These are phyloP conservation scores for Onychomys torridus DNA, from an alignment of 2,797 vertebrate species.

Conservation along the genomic window DNA sequence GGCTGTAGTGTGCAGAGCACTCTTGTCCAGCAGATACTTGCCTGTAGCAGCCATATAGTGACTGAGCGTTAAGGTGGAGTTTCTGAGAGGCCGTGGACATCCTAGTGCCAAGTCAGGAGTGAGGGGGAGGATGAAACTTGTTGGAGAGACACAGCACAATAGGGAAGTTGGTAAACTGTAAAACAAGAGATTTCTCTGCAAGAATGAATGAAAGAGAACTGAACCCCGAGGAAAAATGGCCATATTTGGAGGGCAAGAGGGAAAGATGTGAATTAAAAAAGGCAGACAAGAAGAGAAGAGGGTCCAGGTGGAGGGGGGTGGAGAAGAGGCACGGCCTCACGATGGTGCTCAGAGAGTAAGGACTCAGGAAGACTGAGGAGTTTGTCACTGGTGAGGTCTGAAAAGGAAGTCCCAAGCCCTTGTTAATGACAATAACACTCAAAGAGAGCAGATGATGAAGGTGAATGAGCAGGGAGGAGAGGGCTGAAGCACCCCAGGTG, in stretches of 20 bases:
- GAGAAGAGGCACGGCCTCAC: not conserved
- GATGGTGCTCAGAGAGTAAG: fast-evolving
- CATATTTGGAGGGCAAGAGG: not conserved
- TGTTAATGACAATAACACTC: not conserved
- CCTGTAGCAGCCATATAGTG: not conserved
- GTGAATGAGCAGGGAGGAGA: not conserved
- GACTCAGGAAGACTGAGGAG: not conserved
- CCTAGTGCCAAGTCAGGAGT: not conserved
- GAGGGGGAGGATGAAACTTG: not conserved
- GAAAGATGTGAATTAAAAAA: not conserved
- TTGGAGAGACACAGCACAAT: not conserved
- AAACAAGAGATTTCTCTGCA: not conserved
- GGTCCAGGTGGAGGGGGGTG: not conserved
- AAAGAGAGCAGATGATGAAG: not conserved
- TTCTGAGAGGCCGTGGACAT: not conserved
- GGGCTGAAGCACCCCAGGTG: not conserved
- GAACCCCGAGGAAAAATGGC: not conserved
- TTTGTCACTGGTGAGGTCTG: not conserved
- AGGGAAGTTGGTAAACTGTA: not conserved
- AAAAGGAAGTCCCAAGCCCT: not conserved
- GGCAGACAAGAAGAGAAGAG: not conserved
- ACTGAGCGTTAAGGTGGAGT: not conserved
- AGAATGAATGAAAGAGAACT: not conserved
- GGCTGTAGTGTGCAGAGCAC: not conserved
- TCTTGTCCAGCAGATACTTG: not conserved